Evolutionary conservation across 1,140 invertebrate species (phyloP).

Genomic region (Phortica variegata): DNA sequence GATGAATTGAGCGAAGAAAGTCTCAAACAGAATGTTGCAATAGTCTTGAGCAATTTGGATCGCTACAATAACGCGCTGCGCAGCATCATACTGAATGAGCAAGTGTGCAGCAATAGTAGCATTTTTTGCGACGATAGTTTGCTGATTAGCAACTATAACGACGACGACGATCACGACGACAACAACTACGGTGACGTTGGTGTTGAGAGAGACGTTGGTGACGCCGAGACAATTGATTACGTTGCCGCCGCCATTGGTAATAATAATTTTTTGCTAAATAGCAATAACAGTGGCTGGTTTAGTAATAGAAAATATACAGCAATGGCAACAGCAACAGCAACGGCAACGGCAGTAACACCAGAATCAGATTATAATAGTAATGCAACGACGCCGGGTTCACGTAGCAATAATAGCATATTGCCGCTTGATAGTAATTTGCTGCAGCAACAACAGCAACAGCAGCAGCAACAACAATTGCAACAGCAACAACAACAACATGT

Average conservation of each 20-base stretch:
- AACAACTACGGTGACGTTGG: too few relatives aligned
- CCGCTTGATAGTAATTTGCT: slow-evolving; percentile 5
- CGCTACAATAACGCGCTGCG: slow-evolving; percentile 51
- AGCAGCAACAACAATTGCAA: slow-evolving; percentile 34
- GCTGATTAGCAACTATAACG: not conserved
- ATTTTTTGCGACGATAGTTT: slow-evolving; percentile 26
- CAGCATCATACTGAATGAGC: slow-evolving; percentile 54
- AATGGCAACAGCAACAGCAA: slow-evolving; percentile 6
- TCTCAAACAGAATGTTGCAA: slow-evolving; percentile 55
- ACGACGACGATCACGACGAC: not conserved
- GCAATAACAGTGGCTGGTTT: slow-evolving; percentile 17
- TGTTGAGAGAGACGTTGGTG: not conserved
- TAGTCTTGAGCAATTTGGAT: slow-evolving; percentile 55
- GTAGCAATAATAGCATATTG: slow-evolving; percentile 22
- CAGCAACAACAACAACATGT: slow-evolving; percentile 38
- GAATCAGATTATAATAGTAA: slow-evolving; percentile 67
- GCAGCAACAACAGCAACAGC: slow-evolving; percentile 14
- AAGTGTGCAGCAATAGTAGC: slow-evolving; percentile 37
- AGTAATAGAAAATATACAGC: slow-evolving; percentile 7
- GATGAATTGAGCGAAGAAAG: slow-evolving; percentile 55
- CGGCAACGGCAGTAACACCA: slow-evolving; percentile 54
- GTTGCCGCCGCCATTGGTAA: too few relatives aligned
- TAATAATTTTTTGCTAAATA: too few relatives aligned
- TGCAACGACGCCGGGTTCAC: slow-evolving; percentile 46
- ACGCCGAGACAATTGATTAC: too few relatives aligned